Base-by-base conservation (phyloP, 2,113 vertebrate species). In the Agapornis roseicollis region DNA sequence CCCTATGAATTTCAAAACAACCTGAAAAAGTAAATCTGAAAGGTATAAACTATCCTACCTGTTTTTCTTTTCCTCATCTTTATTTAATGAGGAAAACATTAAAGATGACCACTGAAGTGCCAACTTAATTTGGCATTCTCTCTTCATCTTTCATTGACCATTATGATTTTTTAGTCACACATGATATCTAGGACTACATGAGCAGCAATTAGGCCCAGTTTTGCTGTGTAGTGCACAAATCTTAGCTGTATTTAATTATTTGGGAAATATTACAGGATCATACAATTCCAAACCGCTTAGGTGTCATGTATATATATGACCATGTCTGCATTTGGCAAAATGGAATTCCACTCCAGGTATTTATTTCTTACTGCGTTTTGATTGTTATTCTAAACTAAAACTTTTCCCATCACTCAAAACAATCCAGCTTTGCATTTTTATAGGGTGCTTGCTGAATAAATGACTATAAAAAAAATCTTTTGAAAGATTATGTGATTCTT, bases 381-480 rank as follows among this genome's bases (percentile, higher is more conserved):
- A 79, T 92, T 85, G 58, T 92, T 95, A 82, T 82, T 91, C 71
- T 85, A 94, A 94, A 63, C 74, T 73, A 88, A 87, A 91, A 61
- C 49, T 89, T 93, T 91, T 91, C 89, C 91, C 81, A 89, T 78
- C 31, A 72, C 44, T 68, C 70, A 58, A 79, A 91, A 88, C 89
- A 89, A 91, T 87, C 80, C 66, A 91, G 52, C 49, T 82, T 91
- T 96, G 74, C 76, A 29, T 84, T 95, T 96, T 95, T 95, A 95
- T 93, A 93, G 81, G 56, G 84, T 97, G 94, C 41, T 94, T 89
- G 46, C 39, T 82, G 84, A 94, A 89, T 69, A 85, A 92, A 61
- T 69, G 58, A 33, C 66, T 49, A 61, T 20, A n/a, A 41, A 76
- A 72, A 85, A 88, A 55, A 33, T 18, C 24, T 66, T 73, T 65